Evolutionary conservation across 2,113 vertebrate species (phyloP).

Genomic region (Elanoides forficatus): DNA sequence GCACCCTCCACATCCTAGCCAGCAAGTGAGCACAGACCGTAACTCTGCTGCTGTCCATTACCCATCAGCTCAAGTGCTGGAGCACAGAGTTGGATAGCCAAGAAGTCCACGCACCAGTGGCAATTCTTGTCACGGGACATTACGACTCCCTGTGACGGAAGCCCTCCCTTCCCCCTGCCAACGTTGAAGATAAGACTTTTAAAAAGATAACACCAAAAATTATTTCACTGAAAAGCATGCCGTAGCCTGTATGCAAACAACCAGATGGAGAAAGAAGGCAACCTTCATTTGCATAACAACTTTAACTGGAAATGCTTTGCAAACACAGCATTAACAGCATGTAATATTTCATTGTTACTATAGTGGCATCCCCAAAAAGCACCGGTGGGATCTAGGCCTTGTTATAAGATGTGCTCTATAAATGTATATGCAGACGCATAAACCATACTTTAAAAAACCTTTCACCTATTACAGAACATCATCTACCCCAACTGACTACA

Average conservation of each 20-base stretch:
- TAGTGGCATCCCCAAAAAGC: not conserved
- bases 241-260: not conserved
- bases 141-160: not conserved
- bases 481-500: not conserved
- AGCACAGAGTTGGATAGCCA: not conserved
- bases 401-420: not conserved
- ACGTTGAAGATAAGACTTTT: not conserved
- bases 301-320: constrained; percentile 29
- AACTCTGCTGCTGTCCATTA: not conserved
- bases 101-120: not conserved
- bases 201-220: not conserved
- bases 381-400: not conserved
- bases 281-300: not conserved
- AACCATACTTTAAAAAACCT: constrained; percentile 1
- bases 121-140: not conserved
- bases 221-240: not conserved
- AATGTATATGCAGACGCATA: not conserved
- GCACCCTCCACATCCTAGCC: not conserved
- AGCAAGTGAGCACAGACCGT: not conserved
- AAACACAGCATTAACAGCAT: constrained; percentile 1
- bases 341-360: not conserved
- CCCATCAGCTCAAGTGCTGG: not conserved
- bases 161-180: not conserved
- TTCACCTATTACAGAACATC: not conserved
- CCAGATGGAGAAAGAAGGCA: constrained; percentile 14